A percentile compares a stretch with the other conserved stretches of the same genome.
Evolutionary conservation across 2,113 vertebrate species (phyloP).

Genomic region (Otus sunia): DNA sequence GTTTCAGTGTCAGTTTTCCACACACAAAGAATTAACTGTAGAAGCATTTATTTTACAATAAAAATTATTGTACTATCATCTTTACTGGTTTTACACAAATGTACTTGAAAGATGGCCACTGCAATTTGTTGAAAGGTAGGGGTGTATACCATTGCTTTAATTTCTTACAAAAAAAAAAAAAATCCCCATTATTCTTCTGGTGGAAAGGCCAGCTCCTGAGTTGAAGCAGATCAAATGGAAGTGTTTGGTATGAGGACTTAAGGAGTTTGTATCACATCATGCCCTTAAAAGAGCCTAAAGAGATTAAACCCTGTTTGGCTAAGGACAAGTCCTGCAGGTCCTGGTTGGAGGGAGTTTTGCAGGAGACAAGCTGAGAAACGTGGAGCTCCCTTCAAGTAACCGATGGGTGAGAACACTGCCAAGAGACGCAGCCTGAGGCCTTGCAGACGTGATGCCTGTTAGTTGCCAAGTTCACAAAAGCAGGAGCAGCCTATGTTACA

Average conservation of each 20-base stretch:
- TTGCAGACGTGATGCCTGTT: not conserved
- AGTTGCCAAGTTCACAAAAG: not conserved
- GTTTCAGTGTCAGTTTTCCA: not conserved
- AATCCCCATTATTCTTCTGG: not conserved
- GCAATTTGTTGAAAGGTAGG: not conserved
- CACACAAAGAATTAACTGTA: not conserved
- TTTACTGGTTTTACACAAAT: not conserved
- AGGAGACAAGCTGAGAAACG: not conserved
- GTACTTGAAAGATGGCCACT: not conserved
- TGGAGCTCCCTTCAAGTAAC: not conserved
- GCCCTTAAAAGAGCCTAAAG: not conserved
- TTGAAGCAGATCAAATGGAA: not conserved
- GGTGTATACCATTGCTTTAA: not conserved
- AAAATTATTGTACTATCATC: not conserved
- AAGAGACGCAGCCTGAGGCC: not conserved
- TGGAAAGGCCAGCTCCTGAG: not conserved
- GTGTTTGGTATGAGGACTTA: not conserved
- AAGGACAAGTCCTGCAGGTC: not conserved
- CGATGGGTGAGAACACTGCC: not conserved
- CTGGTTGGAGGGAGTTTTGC: not conserved
- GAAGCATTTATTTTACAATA: not conserved
- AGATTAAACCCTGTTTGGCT: not conserved
- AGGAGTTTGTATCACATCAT: not conserved
- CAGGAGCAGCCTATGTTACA: not conserved
- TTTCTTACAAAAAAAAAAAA: not conserved